phyloP scores from a whole-genome alignment of 2,113 vertebrate species.

The Alectura lathami region DNA sequence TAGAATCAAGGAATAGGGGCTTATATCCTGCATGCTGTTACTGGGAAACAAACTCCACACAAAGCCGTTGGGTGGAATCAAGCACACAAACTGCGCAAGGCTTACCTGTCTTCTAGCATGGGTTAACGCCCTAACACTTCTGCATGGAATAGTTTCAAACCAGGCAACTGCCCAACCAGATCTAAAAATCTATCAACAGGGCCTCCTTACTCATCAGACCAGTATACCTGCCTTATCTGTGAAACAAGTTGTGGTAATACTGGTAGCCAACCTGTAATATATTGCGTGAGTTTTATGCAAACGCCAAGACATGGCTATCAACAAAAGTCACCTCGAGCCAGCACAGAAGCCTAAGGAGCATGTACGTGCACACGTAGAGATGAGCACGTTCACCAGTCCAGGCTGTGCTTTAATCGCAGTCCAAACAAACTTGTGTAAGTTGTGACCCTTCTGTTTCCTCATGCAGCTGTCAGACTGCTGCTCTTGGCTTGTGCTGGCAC shows the following conservation, averaged over 20 bases:
- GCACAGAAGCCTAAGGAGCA: neutral
- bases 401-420: neutral
- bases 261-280: neutral
- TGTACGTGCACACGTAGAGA: neutral
- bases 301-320: neutral
- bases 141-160: neutral
- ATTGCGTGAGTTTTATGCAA: too few species aligned
- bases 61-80: neutral
- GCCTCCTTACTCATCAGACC: neutral
- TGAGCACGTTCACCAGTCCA: neutral
- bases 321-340: neutral
- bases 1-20: neutral
- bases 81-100: neutral
- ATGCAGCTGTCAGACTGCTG: neutral
- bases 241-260: neutral
- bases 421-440: neutral
- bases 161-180: neutral
- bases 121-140: neutral
- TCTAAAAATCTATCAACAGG: neutral
- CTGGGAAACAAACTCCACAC: neutral
- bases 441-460: neutral
- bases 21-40: neutral
- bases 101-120: neutral
- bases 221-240: neutral
- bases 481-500: neutral